Conservation (phyloP, 2,797 vertebrate species). For the Alca torda region DNA sequence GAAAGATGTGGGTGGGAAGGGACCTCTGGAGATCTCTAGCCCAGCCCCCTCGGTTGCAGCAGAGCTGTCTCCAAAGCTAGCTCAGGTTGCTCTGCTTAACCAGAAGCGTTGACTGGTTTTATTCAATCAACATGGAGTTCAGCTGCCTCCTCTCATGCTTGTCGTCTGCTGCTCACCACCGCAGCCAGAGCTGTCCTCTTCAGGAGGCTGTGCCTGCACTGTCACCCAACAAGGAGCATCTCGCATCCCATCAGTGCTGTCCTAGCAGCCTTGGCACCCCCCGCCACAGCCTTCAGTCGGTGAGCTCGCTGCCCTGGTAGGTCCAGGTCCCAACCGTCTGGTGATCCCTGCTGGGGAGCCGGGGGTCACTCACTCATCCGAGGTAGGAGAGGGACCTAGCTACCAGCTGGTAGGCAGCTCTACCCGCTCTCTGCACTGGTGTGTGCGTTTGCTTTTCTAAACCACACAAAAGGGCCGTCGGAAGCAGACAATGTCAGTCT, state of each 20-base stretch:
- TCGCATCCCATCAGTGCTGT: background rate
- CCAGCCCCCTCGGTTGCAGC: background rate
- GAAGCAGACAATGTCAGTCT: background rate
- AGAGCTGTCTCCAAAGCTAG: background rate
- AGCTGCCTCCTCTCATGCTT: background rate
- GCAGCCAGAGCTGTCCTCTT: background rate
- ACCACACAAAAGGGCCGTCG: background rate
- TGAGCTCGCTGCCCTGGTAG: background rate
- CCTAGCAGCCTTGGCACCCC: background rate
- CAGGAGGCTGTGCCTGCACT: background rate
- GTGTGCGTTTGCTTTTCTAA: background rate
- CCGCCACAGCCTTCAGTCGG: background rate
- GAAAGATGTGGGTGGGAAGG: background rate
- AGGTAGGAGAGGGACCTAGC: background rate
- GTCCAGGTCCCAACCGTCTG: accelerated
- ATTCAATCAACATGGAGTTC: background rate
- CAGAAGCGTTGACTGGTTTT: background rate
- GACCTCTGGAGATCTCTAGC: background rate
- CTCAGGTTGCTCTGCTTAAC: background rate
- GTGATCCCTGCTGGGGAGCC: accelerated
- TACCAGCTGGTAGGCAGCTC: background rate
- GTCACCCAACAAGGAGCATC: background rate
- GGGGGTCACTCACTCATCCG: accelerated
- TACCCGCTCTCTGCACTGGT: background rate
- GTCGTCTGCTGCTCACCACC: background rate